Conservation (phyloP, 2,888 invertebrate genomes). For the Cryptus armator region DNA sequence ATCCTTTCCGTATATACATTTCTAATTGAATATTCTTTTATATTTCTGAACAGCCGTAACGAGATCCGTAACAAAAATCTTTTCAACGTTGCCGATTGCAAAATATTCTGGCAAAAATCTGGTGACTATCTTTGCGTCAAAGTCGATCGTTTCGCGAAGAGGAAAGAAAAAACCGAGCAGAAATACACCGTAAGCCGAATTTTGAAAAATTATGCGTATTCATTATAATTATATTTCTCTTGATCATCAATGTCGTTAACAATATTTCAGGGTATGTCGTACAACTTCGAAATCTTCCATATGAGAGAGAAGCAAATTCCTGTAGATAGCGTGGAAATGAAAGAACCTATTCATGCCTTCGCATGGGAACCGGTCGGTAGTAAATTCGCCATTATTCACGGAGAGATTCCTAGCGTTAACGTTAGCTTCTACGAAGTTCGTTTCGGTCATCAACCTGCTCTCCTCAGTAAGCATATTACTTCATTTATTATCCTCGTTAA, state of each 20-base stretch:
- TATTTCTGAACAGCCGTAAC: conserved; percentile 86
- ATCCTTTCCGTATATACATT: background rate
- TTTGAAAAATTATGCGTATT: background rate
- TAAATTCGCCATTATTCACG: conserved; percentile 98
- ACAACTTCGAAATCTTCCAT: conserved; percentile 99
- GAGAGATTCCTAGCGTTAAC: conserved; percentile 93
- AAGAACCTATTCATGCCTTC: conserved; percentile 96
- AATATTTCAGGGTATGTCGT: conserved; percentile 92
- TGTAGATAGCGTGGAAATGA: conserved; percentile 98
- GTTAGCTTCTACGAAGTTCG: conserved; percentile 98
- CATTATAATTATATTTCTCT: background rate
- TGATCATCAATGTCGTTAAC: conserved; percentile 9
- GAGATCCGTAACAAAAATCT: conserved; percentile 97
- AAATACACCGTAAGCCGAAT: conserved; percentile 92
- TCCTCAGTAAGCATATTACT: conserved; percentile 91
- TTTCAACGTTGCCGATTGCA: conserved; percentile 99
- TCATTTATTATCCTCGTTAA: background rate
- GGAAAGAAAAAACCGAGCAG: conserved; percentile 96
- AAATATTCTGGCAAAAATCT: conserved; percentile 99
- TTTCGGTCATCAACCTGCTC: conserved; percentile 94
- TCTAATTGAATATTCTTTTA: conserved; percentile 1
- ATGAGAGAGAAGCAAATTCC: conserved; percentile 99
- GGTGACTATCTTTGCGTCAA: conserved; percentile 99
- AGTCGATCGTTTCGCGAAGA: conserved; percentile 95
- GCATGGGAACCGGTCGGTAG: conserved; percentile 99